Evolutionary conservation across 2,113 vertebrate genomes (phyloP), one percentile per base, ranked within the genome.

Genomic region (Entelurus aequoreus): DNA sequence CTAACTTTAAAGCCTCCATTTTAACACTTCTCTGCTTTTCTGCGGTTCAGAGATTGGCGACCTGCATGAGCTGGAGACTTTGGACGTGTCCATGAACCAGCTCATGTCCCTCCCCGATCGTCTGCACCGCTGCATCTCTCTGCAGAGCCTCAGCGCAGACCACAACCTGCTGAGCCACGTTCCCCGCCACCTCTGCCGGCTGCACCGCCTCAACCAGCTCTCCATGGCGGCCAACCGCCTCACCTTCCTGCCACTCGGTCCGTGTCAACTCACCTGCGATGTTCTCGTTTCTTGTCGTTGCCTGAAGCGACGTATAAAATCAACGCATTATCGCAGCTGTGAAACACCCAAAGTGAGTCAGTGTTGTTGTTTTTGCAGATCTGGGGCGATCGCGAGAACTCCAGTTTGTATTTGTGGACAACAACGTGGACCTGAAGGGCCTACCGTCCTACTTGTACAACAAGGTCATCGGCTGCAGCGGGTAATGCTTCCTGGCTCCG

Each of bases 361-460:
- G 9, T 54, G 13, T 37, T 13, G 3, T 37, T 54, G 7, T 37
- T 76, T 50, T 62, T 38, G 0, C 6, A 99, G 96, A 99, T 89
- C 87, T 98, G 82, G 96, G 96, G 72, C 91, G 94, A 37, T 99
- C 94, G 36, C 90, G 92, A 66, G 94, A 98, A 82, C 91, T 99
- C 11, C 95, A 97, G 0, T 99, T 95, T 61, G 94, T 98, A 50
- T 99, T 95, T n/a, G 94, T 99, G 80, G 96, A 99, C 84, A 96
- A 95, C 87, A 99, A 98, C 19, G 68, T 87, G 74, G 89, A 95
- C 65, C 91, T 99, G 44, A 94, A 92, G 75, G 94, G 94, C 56
- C 88, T 99, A 46, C 96, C 96, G 0, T 99, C 96, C 6, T 98
- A 93, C 35, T 87, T 99, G 49, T 98, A 98, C 67, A 97, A 96